phyloP scores from a whole-genome alignment of 1,140 invertebrate species.

The Caenorhabditis briggsae region DNA sequence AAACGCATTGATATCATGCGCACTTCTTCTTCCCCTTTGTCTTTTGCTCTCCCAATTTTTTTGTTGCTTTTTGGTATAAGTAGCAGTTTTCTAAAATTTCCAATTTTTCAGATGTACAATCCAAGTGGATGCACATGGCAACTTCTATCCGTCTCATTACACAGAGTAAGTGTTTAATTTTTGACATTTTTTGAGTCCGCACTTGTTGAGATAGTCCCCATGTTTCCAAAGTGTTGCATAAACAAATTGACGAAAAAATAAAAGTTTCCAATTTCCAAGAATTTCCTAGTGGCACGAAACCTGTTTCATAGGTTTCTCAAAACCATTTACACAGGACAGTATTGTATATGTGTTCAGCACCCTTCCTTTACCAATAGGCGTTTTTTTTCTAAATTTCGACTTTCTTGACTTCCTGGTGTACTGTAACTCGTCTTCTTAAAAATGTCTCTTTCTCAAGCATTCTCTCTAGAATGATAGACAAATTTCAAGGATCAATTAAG shows the following conservation, averaged over 20 bases:
- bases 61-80: neutral
- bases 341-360: neutral
- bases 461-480: too few species aligned
- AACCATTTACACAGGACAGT: neutral
- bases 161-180: slow-evolving; percentile 65
- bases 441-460: too few species aligned
- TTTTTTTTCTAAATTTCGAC: neutral
- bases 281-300: neutral
- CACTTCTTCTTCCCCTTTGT: slow-evolving; percentile 2
- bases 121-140: slow-evolving; percentile 67
- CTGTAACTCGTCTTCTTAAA: too few species aligned
- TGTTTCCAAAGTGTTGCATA: neutral
- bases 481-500: too few species aligned
- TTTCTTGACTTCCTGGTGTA: too few species aligned
- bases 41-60: neutral
- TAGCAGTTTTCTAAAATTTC: neutral
- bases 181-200: neutral
- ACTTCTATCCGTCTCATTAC: slow-evolving; percentile 69
- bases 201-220: neutral
- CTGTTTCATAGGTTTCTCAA: neutral
- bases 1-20: slow-evolving; percentile 52
- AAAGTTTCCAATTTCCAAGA: neutral
- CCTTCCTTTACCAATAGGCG: neutral
- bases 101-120: slow-evolving; percentile 46
- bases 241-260: neutral